Percentiles rank a stretch among this genome's conserved stretches.
phyloP scores from a whole-genome alignment of 1,140 invertebrate species.

The Parasteatoda tepidariorum region DNA sequence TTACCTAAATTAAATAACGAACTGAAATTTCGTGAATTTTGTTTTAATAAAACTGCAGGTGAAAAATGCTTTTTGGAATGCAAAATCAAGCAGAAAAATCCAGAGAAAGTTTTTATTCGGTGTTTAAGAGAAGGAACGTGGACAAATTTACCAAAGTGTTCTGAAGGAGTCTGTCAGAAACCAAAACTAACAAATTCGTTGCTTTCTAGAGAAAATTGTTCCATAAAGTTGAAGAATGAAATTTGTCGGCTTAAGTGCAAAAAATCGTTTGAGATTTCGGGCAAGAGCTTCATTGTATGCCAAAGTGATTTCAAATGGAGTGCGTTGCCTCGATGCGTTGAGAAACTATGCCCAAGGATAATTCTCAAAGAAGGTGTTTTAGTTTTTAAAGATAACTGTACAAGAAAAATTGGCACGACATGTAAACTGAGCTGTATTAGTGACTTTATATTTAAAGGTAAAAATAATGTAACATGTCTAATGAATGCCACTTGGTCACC shows the following conservation, averaged over 20 bases:
- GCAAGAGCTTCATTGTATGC: not conserved
- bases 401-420: too few species aligned
- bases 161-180: not conserved
- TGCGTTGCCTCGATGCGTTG: not conserved
- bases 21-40: too few species aligned
- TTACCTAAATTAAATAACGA: too few species aligned
- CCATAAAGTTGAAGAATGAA: not conserved
- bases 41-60: too few species aligned
- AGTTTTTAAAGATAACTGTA: too few species aligned
- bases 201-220: not conserved
- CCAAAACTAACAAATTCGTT: not conserved
- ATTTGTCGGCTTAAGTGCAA: not conserved
- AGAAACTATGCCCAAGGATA: not conserved
- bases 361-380: not conserved
- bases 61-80: not conserved
- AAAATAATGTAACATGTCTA: not conserved
- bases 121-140: not conserved
- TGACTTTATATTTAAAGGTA: too few species aligned
- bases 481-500: not conserved
- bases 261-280: not conserved
- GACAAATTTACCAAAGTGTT: not conserved
- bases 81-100: not conserved
- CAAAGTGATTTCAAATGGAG: not conserved
- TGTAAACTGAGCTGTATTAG: too few species aligned
- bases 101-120: not conserved